Evolutionary conservation across 2,113 vertebrate species (phyloP).

Genomic region (Paedocypris sp.): DNA sequence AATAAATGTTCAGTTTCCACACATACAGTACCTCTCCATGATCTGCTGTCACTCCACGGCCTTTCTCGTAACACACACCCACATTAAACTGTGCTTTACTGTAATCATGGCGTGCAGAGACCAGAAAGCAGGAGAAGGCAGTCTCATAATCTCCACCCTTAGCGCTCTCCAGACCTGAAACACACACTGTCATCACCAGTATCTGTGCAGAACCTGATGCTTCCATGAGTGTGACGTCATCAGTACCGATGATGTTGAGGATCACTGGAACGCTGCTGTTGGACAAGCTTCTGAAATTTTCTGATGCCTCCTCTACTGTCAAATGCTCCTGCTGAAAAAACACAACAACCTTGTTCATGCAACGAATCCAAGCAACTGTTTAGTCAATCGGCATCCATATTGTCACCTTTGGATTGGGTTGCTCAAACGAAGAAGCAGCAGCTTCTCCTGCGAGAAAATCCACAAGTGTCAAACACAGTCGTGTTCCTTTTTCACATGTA

Average conservation of each 20-base stretch:
- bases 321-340: constrained; percentile 45
- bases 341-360: too few species aligned
- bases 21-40: constrained; percentile 71
- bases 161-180: constrained; percentile 71
- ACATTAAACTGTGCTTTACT: constrained; percentile 86
- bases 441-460: neutral
- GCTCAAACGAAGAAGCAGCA: neutral
- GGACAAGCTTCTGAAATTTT: constrained; percentile 64
- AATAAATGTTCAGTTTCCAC: too few species aligned
- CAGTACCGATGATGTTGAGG: constrained; percentile 87
- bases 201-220: too few species aligned
- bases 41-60: constrained; percentile 69
- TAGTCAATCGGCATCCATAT: too few species aligned
- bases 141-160: constrained; percentile 44
- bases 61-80: constrained; percentile 81
- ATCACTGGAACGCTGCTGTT: constrained; percentile 74
- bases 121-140: constrained; percentile 77
- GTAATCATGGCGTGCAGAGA: constrained; percentile 76
- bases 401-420: neutral
- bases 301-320: constrained; percentile 58
- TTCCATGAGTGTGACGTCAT: neutral
- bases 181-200: neutral
- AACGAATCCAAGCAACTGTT: too few species aligned
- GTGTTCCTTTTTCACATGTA: neutral
- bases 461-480: neutral